A percentile compares a stretch with the other conserved stretches of the same genome.
Conservation (phyloP, 30 jellyfish, hydroid and myxozoan genomes). For the Clytia hemisphaerica region DNA sequence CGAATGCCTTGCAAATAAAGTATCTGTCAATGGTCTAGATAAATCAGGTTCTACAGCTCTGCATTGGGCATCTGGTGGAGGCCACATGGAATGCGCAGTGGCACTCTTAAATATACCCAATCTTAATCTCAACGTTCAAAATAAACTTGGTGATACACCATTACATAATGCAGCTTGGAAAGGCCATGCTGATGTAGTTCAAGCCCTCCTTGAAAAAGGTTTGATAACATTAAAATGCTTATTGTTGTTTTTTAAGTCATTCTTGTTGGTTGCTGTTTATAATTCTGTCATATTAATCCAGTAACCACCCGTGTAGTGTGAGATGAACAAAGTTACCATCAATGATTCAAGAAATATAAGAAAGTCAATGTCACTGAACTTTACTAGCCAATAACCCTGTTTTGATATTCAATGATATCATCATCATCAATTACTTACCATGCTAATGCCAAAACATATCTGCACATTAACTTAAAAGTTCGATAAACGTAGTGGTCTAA, state of each 20-base stretch:
- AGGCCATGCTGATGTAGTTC: conserved; percentile 83
- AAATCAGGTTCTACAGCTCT: conserved; percentile 98
- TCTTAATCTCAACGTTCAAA: conserved; percentile 69
- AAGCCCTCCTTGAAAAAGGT: conserved; percentile 72
- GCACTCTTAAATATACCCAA: conserved; percentile 56
- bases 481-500: too few relatives aligned
- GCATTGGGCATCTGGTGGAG: conserved; percentile 99
- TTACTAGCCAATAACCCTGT: too few relatives aligned
- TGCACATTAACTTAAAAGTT: too few relatives aligned
- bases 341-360: too few relatives aligned
- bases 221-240: background rate
- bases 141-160: conserved; percentile 94
- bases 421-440: too few relatives aligned
- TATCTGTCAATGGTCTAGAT: conserved; percentile 85
- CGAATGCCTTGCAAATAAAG: conserved; percentile 81
- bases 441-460: too few relatives aligned
- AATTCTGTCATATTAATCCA: too few relatives aligned
- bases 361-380: too few relatives aligned
- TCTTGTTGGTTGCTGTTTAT: background rate
- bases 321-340: too few relatives aligned
- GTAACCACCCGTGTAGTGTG: too few relatives aligned
- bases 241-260: background rate
- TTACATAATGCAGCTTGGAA: conserved; percentile 94
- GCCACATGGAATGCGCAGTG: conserved; percentile 84
- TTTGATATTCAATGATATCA: too few relatives aligned